These are phyloP conservation scores for Lepidocolaptes lacrymiger DNA, from an alignment of 2,797 vertebrate species.

Conservation along the genomic window DNA sequence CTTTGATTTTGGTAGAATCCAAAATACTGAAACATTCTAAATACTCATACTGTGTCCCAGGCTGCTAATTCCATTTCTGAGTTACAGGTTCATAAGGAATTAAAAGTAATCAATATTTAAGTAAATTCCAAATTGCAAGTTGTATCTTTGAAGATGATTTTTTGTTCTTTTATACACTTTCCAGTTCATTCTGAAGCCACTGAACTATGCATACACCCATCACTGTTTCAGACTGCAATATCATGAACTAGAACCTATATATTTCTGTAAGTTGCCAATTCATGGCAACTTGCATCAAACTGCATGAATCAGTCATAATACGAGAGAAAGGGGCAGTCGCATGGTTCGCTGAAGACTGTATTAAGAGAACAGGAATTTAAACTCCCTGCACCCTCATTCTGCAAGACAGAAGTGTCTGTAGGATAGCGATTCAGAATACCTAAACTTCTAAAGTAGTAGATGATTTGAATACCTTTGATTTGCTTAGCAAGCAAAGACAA, in stretches of 20 bases:
- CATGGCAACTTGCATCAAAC: not conserved
- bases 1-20: not conserved
- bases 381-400: not conserved
- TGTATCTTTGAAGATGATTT: not conserved
- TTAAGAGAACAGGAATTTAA: not conserved
- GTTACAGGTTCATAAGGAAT: not conserved
- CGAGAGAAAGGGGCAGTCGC: not conserved
- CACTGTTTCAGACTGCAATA: not conserved
- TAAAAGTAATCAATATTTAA: not conserved
- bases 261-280: no score
- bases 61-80: not conserved
- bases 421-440: not conserved
- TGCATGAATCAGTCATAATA: not conserved
- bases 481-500: not conserved
- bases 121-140: not conserved
- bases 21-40: not conserved
- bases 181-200: not conserved
- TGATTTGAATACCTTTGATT: not conserved
- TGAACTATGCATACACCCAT: not conserved
- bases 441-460: not conserved
- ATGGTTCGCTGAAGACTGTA: not conserved
- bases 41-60: not conserved
- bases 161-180: not conserved
- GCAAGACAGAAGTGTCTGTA: not conserved
- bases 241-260: no score